These are phyloP conservation scores for Sus cebifrons DNA, from an alignment of 2,797 vertebrate genomes.

Conservation along the genomic window DNA sequence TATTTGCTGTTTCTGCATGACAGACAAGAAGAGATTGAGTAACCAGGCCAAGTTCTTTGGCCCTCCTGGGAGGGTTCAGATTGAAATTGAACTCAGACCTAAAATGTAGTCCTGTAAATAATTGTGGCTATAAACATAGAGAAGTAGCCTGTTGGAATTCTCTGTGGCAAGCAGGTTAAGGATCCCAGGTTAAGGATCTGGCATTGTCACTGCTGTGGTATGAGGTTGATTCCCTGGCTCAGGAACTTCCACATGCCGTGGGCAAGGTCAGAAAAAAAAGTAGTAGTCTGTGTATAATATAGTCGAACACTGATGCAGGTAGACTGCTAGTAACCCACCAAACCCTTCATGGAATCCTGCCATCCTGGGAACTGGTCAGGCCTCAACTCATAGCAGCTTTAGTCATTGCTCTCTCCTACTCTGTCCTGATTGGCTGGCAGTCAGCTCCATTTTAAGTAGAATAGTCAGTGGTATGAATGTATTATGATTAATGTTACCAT, in stretches of 20 bases:
- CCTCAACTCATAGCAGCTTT: neutral
- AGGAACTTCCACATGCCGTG: too few relatives aligned
- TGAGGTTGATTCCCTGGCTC: too few relatives aligned
- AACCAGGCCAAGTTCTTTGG: neutral
- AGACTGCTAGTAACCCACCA: neutral
- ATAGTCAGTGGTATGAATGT: neutral
- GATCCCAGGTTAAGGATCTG: too few relatives aligned
- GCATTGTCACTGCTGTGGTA: too few relatives aligned
- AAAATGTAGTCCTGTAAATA: neutral
- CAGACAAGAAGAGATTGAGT: neutral
- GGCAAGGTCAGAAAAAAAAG: too few relatives aligned
- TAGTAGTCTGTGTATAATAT: neutral
- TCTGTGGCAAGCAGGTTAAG: too few relatives aligned
- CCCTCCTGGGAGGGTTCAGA: neutral
- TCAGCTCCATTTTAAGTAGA: conserved; percentile 7
- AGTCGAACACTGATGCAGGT: neutral
- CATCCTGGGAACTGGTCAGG: neutral
- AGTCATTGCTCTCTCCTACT: neutral
- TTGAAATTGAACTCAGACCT: conserved; percentile 40
- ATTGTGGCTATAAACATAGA: neutral
- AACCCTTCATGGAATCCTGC: neutral
- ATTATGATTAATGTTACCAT: neutral
- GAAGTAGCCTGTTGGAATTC: neutral
- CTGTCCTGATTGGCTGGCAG: neutral
- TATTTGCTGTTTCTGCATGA: conserved; percentile 15